A percentile compares a stretch with the other conserved stretches of the same genome.
Evolutionary conservation across 2,113 vertebrate genomes (phyloP).

Genomic region (Solenodon paradoxus): DNA sequence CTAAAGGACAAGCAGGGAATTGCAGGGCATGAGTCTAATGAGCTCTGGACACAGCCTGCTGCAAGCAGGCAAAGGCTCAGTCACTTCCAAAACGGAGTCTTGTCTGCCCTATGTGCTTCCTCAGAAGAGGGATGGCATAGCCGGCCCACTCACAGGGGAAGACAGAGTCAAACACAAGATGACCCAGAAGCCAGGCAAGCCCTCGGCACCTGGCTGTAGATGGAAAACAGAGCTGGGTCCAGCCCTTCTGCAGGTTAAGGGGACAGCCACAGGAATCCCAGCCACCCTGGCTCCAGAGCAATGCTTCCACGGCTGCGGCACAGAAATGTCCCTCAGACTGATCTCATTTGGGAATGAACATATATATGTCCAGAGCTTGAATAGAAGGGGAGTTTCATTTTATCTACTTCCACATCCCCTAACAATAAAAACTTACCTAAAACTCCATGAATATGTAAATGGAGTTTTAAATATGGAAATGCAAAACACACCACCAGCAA

Average conservation of each 20-base stretch:
- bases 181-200: background rate
- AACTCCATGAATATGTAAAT: constrained; percentile 80
- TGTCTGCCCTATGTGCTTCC: background rate
- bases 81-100: no score
- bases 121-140: background rate
- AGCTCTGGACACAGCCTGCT: background rate
- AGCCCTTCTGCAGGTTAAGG: rapidly evolving
- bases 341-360: constrained; percentile 56
- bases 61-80: background rate
- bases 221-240: background rate
- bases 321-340: constrained; percentile 40
- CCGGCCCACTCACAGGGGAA: background rate
- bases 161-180: background rate
- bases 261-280: rapidly evolving
- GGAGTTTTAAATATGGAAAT: constrained; percentile 81
- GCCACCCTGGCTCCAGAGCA: constrained; percentile 10
- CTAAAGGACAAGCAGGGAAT: no score
- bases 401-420: constrained; percentile 74
- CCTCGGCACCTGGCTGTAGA: rapidly evolving
- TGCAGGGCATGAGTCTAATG: rapidly evolving
- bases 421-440: constrained; percentile 79
- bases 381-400: constrained; percentile 68
- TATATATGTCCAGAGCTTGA: constrained; percentile 67
- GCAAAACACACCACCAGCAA: constrained; percentile 74
- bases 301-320: constrained; percentile 23